phyloP scores from a whole-genome alignment of 2,797 vertebrate genomes.

The Eremophila alpestris region DNA sequence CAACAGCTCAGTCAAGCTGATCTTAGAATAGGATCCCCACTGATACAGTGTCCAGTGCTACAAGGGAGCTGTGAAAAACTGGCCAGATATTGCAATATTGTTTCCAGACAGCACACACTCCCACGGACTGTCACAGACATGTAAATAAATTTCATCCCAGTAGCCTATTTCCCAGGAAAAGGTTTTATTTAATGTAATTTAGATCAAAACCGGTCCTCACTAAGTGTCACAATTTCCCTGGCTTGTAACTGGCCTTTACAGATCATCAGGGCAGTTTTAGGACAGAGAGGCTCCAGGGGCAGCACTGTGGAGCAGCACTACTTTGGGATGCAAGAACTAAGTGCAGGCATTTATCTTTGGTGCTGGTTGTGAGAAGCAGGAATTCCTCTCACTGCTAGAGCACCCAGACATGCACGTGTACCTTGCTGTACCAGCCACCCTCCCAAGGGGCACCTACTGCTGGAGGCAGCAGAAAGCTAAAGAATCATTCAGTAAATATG shows the following conservation, averaged over 20 bases:
- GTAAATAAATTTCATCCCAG: not conserved
- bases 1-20: not conserved
- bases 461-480: not conserved
- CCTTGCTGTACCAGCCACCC: not conserved
- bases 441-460: rapidly evolving
- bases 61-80: rapidly evolving
- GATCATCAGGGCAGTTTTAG: not conserved
- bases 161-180: not conserved
- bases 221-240: not conserved
- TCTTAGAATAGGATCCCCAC: not conserved
- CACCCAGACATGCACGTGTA: rapidly evolving
- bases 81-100: not conserved
- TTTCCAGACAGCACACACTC: not conserved
- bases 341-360: not conserved
- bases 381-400: not conserved
- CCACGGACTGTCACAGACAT: not conserved
- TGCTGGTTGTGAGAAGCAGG: not conserved
- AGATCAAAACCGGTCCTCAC: not conserved
- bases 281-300: not conserved
- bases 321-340: not conserved
- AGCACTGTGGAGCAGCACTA: rapidly evolving
- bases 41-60: rapidly evolving
- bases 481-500: not conserved
- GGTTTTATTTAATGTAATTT: rapidly evolving
- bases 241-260: not conserved